These are phyloP conservation scores for Drosophila prosaltans DNA, from an alignment of 1,140 invertebrate species.

Conservation along the genomic window DNA sequence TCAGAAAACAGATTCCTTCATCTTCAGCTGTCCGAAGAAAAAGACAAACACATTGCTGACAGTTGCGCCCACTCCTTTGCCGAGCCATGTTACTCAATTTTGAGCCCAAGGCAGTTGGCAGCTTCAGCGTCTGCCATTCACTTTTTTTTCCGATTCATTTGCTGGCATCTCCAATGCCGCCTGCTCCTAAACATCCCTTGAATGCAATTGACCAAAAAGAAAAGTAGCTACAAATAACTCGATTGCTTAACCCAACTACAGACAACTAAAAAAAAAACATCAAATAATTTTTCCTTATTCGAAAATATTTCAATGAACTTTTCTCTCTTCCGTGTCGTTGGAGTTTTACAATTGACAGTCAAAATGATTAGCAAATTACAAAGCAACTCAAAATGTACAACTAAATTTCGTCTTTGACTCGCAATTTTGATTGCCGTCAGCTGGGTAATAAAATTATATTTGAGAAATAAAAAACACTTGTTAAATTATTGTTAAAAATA, in stretches of 20 bases:
- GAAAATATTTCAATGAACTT: slow-evolving; percentile 62
- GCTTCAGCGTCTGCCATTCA: slow-evolving; percentile 69
- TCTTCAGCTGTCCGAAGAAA: not conserved
- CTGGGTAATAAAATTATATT: slow-evolving; percentile 23
- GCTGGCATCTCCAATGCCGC: slow-evolving; percentile 11
- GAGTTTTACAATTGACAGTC: slow-evolving; percentile 49
- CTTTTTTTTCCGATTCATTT: slow-evolving; percentile 67
- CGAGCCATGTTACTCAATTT: slow-evolving; percentile 59
- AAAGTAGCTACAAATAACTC: slow-evolving; percentile 50
- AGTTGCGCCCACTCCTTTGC: slow-evolving; percentile 52
- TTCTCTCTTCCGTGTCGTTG: slow-evolving; percentile 60
- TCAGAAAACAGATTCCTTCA: slow-evolving; percentile 33
- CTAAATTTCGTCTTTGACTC: not conserved
- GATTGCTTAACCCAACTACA: slow-evolving; percentile 50
- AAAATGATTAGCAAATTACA: slow-evolving; percentile 58
- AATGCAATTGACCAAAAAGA: slow-evolving; percentile 31
- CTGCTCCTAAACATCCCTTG: slow-evolving; percentile 54
- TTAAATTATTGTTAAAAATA: slow-evolving; percentile 4
- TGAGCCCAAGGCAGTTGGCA: slow-evolving; percentile 48
- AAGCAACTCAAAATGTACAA: slow-evolving; percentile 6
- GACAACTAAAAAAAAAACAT: not conserved
- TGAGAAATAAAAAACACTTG: slow-evolving; percentile 30
- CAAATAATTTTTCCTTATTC: slow-evolving; percentile 32
- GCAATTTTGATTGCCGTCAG: not conserved
- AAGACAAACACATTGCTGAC: slow-evolving; percentile 27